phyloP scores from a whole-genome alignment of 2,888 invertebrate species.

The Lysandra bellargus region DNA sequence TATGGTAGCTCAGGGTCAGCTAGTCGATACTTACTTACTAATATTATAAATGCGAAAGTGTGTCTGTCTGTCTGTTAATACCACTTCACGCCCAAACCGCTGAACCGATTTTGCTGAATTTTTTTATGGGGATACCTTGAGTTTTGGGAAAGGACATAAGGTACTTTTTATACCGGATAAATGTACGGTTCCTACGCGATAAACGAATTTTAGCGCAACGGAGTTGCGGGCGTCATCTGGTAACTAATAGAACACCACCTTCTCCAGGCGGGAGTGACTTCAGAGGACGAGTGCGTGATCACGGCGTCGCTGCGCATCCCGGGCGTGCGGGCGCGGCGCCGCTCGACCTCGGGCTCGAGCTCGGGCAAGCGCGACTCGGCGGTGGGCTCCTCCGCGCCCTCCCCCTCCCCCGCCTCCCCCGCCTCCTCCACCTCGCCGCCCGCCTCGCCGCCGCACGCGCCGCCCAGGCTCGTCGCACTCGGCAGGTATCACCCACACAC shows the following conservation, averaged over 20 bases:
- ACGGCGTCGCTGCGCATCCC: slow-evolving; percentile 92
- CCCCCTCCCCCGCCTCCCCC: slow-evolving; percentile 44
- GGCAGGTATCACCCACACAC: slow-evolving; percentile 36
- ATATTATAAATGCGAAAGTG: too few species aligned
- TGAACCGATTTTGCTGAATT: too few species aligned
- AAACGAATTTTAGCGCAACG: too few species aligned
- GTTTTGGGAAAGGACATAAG: too few species aligned
- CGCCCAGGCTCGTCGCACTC: slow-evolving; percentile 66
- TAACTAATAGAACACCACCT: neutral
- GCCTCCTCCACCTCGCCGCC: slow-evolving; percentile 53
- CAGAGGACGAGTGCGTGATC: slow-evolving; percentile 85
- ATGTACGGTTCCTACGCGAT: too few species aligned
- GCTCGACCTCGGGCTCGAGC: slow-evolving; percentile 64
- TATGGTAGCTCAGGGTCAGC: too few species aligned
- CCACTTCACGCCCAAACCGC: too few species aligned
- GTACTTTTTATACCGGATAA: too few species aligned
- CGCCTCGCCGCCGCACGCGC: slow-evolving; percentile 60
- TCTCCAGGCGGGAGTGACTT: slow-evolving; percentile 78
- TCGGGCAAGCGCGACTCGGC: slow-evolving; percentile 80
- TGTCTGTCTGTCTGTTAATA: too few species aligned
- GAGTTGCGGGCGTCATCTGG: too few species aligned
- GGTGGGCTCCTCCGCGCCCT: slow-evolving; percentile 78
- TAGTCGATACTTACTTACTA: too few species aligned
- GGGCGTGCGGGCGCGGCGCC: slow-evolving; percentile 75
- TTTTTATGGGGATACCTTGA: too few species aligned